Evolutionary conservation across 53 echinoderm and acorn worm species (phyloP).

Genomic region (Hippasteria phrygiana): DNA sequence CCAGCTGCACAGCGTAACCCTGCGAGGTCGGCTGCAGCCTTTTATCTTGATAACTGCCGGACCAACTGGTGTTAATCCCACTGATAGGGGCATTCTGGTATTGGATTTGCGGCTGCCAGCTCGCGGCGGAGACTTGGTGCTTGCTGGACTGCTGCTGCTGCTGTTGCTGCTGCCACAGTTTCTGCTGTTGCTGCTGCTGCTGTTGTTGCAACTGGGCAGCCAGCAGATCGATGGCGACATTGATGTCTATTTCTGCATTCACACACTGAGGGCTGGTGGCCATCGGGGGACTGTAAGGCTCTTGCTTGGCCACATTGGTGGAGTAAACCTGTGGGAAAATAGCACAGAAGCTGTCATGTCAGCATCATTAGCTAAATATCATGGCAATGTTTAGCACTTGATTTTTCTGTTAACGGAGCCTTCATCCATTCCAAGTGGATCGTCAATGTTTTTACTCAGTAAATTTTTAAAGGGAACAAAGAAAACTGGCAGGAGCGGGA

Average conservation of each 20-base stretch:
- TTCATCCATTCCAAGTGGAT: too few species aligned
- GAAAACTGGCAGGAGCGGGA: too few species aligned
- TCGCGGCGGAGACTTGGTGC: not conserved
- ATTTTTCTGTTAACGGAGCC: too few species aligned
- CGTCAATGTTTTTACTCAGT: too few species aligned
- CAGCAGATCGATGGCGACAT: slow-evolving; percentile 44
- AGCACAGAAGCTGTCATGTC: too few species aligned
- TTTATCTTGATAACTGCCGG: not conserved
- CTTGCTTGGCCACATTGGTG: slow-evolving; percentile 5
- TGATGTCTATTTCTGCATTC: slow-evolving; percentile 40
- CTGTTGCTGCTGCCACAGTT: slow-evolving; percentile 45
- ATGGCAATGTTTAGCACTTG: too few species aligned
- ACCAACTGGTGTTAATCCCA: not conserved
- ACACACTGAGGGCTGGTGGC: slow-evolving; percentile 16
- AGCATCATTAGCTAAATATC: too few species aligned
- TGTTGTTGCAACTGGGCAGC: slow-evolving; percentile 63
- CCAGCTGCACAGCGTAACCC: not conserved
- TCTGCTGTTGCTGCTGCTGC: slow-evolving; percentile 62
- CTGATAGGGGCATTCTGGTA: not conserved
- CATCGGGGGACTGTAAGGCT: slow-evolving; percentile 49
- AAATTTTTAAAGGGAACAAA: too few species aligned
- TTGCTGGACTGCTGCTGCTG: slow-evolving; percentile 31
- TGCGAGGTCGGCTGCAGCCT: not conserved
- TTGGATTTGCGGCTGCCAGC: not conserved
- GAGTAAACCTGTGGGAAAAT: slow-evolving; percentile 28